These are phyloP conservation scores for Mizuhopecten yessoensis DNA, from an alignment of 1,140 invertebrate genomes.

Conservation along the genomic window DNA sequence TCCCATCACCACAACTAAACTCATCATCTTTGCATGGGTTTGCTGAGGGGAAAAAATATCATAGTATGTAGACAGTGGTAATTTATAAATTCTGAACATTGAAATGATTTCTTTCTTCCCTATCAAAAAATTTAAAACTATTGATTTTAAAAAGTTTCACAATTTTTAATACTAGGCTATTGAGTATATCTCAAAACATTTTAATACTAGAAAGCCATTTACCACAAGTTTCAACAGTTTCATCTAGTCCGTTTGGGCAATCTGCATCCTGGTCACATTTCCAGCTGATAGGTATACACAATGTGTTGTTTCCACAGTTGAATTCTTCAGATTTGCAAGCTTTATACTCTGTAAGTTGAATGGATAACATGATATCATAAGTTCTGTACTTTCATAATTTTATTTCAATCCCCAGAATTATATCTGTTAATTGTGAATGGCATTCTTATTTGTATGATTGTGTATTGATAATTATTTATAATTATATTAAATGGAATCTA, in stretches of 20 bases:
- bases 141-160: too few relatives aligned
- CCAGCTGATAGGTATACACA: conserved; percentile 96
- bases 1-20: conserved; percentile 84
- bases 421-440: too few relatives aligned
- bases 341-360: background rate
- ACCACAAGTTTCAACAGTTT: conserved; percentile 72
- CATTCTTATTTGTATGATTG: too few relatives aligned
- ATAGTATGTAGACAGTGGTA: too few relatives aligned
- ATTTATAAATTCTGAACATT: background rate
- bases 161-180: background rate
- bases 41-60: conserved; percentile 49
- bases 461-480: too few relatives aligned
- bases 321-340: conserved; percentile 28
- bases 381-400: too few relatives aligned
- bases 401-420: too few relatives aligned
- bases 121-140: too few relatives aligned
- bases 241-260: conserved; percentile 86
- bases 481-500: too few relatives aligned
- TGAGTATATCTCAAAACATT: background rate
- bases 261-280: conserved; percentile 83
- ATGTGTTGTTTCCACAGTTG: conserved; percentile 42
- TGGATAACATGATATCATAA: too few relatives aligned
- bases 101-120: too few relatives aligned
- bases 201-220: background rate
- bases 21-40: conserved; percentile 82